Base-by-base conservation (phyloP, 2,113 vertebrate species). In the Dryoscopus gambensis region DNA sequence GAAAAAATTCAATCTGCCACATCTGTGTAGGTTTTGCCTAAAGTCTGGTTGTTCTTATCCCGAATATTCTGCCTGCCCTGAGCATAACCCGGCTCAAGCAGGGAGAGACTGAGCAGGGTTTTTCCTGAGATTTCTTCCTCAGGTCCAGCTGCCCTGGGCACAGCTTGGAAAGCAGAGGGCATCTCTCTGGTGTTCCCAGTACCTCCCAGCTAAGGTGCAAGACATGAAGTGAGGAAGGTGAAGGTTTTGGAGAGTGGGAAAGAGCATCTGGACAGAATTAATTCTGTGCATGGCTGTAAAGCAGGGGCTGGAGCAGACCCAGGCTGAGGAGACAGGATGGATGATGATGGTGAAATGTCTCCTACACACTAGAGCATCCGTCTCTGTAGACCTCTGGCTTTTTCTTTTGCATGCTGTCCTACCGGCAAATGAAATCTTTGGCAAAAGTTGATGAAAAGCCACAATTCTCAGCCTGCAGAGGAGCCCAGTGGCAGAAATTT, bases 191-290 rank as follows among this genome's bases (percentile, higher is more conserved):
- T 60, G 25, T 13, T 83, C 22, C 40, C 44, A 33, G 27, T 85
- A 49, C 21, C 25, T 92, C 40, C 30, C 4, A 16, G 42, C 16
- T 59, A 33, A 56, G 8, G 12, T 44, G 24, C 5, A 71, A 69
- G 81, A 79, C 8, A 35, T 10, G 21, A 50, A 67, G 8, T 0
- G 0, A 77, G n/a, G 40, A 83, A 68, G 1, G 1, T 40, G 67
- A 70, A 59, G 30, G 6, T n/a, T 16, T 77, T 65, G 55, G 46
- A 46, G n/a, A 60, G 23, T 25, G 14, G n/a, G 42, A 73, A 65
- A 74, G 31, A 73, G 59, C 42, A 77, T 40, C 27, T 65, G 37
- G n/a, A 40, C 15, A 49, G 57, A 75, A 76, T 52, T 83, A 3
- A 16, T 78, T 59, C 40, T 64, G 33, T 40, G 24, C 8, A 19